Evolutionary conservation across 2,113 vertebrate species (phyloP), one percentile per base, ranked within the genome.

Genomic region (Amphiprion percula): DNA sequence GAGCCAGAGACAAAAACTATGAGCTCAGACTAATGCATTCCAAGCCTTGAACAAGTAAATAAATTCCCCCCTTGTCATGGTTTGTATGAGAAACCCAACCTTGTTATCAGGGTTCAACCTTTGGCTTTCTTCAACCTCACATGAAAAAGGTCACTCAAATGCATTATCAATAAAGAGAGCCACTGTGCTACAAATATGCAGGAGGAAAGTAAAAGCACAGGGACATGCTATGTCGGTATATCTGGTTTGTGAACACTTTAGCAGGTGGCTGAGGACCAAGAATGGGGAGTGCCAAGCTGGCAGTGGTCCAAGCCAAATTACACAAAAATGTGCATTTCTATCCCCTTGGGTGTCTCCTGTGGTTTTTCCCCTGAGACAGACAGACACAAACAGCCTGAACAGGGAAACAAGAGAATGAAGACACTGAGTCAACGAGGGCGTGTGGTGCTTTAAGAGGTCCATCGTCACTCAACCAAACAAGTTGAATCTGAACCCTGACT

Each of bases 261-360:
- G 44, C 66, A 79, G 54, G 62, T 86, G 84, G 82, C 80, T 30
- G 41, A 68, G 17, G 12, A 87, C 71, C 80, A 86, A 76, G 68
- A 61, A 79, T 33, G 53, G 50, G 59, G 64, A 83, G 63, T 74
- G 83, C 87, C 80, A 81, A 68, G 65, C 65, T 85, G 79, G 87
- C 47, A 2, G 37, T 0, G 0, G 56, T 71, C 90, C 91, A 92
- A 84, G 72, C 10, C 70, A 88, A 90, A 93, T 89, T 81, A 90
- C 82, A 6, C 80, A 89, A 83, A 88, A 89, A 91, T 85, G 54
- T 85, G 77, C 79, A 61, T 83, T 91, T 92, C 79, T 82, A 84
- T 85, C 77, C 86, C 80, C 73, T 21, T 50, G 84, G 71, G 83
- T 86, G 89, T 82, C 84, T 91, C 68, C 67, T 80, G 83, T 39